Percentiles rank a stretch among this genome's conserved stretches.
Evolutionary conservation across 2,113 vertebrate species (phyloP).

Genomic region (Vombatus ursinus): DNA sequence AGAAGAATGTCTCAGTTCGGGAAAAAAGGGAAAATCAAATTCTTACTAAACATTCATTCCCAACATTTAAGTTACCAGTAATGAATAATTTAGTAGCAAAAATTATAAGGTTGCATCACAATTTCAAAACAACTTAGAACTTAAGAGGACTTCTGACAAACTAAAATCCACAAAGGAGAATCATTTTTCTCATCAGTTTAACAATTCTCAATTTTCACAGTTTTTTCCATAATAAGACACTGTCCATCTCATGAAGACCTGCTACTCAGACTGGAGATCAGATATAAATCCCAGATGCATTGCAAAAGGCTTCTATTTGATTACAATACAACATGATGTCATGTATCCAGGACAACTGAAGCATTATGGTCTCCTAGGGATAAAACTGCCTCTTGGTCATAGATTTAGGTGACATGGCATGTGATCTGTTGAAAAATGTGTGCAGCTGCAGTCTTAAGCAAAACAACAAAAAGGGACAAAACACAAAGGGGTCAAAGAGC

Average conservation of each 20-base stretch:
- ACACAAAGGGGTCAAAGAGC: slow-evolving; percentile 63
- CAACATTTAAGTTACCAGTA: neutral
- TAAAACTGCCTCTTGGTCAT: slow-evolving; percentile 80
- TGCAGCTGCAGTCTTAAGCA: slow-evolving; percentile 78
- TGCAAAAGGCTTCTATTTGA: slow-evolving; percentile 82
- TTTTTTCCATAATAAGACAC: slow-evolving; percentile 62
- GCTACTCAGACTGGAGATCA: slow-evolving; percentile 68
- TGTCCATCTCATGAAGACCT: slow-evolving; percentile 36
- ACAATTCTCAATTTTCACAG: slow-evolving; percentile 35
- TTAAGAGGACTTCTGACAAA: neutral
- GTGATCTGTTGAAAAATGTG: slow-evolving; percentile 71
- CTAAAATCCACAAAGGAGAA: neutral
- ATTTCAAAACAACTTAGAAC: slow-evolving; percentile 49
- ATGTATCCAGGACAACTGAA: slow-evolving; percentile 88
- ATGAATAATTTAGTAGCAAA: slow-evolving; percentile 14
- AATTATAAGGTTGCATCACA: slow-evolving; percentile 17
- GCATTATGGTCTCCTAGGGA: slow-evolving; percentile 84
- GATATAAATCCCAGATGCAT: slow-evolving; percentile 83
- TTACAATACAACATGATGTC: slow-evolving; percentile 84
- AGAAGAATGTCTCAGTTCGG: slow-evolving; percentile 7
- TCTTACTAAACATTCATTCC: neutral
- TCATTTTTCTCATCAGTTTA: slow-evolving; percentile 20
- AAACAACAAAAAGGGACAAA: slow-evolving; percentile 31
- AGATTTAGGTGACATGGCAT: slow-evolving; percentile 76
- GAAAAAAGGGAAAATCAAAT: slow-evolving; percentile 25